Evolutionary conservation across 2,797 vertebrate genomes (phyloP), one percentile per base, ranked within the genome.

Genomic region (Myripristis jacobus): DNA sequence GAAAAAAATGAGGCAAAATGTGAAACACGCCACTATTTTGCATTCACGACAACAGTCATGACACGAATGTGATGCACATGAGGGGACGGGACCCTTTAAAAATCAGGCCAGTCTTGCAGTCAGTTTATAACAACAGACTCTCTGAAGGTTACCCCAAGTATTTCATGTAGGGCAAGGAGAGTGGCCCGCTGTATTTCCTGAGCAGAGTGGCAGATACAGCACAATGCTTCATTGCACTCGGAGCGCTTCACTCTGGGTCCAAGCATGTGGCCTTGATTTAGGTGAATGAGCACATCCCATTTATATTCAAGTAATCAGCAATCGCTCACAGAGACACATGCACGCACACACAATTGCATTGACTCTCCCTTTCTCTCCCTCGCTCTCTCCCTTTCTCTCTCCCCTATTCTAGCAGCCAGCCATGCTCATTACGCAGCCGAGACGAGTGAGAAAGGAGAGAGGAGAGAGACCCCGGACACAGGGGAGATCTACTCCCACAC

Each of bases 261-360:
- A 24, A 89, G 82, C 90, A 89, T 89, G 89, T 91, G 90, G 90
- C 88, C 88, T 92, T 91, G 90, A 92, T 92, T 92, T 90, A 91
- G 89, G 86, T 88, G 90, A 91, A 88, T 84, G 84, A 88, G 87
- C 88, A 88, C 82, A 83, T 86, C 82, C 82, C 83, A 88, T 89
- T 88, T 87, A 88, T 88, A 89, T 89, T 90, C 86, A 83, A 77
- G 87, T 84, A 90, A 89, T 90, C 87, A 87, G 81, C 83, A 79
- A 86, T 89, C 64, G 48, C 76, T 86, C 84, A 82, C 75, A 83
- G 70, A 87, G 73, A 88, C 85, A 85, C 81, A 85, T 60, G 66
- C 71, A 70, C 70, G 38, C 46, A 50, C 71, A 58, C 73, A 84
- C 69, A 66, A 54, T 66, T 58, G 10, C 79, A 57, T n/a, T 51